Percentiles rank a stretch among this genome's conserved stretches.
Conservation (phyloP, 2,797 vertebrate species). For the Iguana delicatissima region DNA sequence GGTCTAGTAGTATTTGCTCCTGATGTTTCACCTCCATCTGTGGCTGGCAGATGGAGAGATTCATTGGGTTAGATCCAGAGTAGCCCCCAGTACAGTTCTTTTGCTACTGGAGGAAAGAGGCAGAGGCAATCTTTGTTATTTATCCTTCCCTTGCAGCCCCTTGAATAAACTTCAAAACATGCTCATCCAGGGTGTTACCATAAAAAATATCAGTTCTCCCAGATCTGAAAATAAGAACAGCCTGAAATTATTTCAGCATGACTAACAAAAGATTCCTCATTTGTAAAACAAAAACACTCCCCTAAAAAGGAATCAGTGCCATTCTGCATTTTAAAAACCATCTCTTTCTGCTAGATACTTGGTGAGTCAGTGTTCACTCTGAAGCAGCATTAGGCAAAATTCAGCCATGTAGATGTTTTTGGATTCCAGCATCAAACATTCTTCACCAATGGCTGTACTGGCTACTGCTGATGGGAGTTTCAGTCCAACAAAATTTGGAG, state of each 20-base stretch:
- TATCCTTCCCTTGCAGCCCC: too few relatives aligned
- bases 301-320: not conserved
- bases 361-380: constrained; percentile 2
- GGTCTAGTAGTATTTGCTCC: too few relatives aligned
- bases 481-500: too few relatives aligned
- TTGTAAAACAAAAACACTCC: not conserved
- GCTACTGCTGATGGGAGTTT: too few relatives aligned
- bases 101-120: not conserved
- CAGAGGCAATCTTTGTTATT: not conserved
- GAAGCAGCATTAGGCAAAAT: not conserved
- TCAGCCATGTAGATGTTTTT: too few relatives aligned
- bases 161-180: not conserved
- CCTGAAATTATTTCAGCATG: not conserved
- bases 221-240: not conserved
- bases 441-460: too few relatives aligned
- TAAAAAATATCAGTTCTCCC: not conserved
- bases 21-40: too few relatives aligned
- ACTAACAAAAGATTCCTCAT: not conserved
- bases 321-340: not conserved
- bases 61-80: not conserved
- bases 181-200: not conserved
- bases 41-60: not conserved
- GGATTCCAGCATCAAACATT: too few relatives aligned
- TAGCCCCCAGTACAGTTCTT: not conserved
- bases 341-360: not conserved